Percentiles rank a stretch among this genome's conserved stretches.
phyloP scores from a whole-genome alignment of 2,113 vertebrate genomes.

The Picathartes gymnocephalus region DNA sequence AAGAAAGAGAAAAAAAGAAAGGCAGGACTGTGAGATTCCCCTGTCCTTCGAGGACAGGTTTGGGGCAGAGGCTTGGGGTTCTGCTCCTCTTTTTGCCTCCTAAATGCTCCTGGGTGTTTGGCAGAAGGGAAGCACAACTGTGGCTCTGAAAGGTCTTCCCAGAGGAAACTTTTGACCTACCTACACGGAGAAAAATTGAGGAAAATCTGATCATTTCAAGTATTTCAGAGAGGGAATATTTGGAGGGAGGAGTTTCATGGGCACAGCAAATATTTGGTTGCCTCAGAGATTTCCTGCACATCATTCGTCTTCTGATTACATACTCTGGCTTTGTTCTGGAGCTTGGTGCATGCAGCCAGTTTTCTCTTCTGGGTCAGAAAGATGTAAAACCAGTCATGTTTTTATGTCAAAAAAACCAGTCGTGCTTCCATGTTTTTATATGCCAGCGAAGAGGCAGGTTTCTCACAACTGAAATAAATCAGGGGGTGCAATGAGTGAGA shows the following conservation, averaged over 20 bases:
- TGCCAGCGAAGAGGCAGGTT: background rate
- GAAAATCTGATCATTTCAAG: background rate
- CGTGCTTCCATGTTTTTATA: background rate
- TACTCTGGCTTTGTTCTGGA: background rate
- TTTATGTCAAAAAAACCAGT: no score
- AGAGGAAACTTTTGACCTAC: background rate
- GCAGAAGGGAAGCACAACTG: background rate
- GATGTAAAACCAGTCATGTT: background rate
- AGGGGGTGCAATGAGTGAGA: accelerated
- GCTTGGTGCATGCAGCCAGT: background rate
- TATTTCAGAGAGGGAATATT: background rate
- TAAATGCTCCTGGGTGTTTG: background rate
- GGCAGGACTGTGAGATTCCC: background rate
- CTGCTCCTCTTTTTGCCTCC: background rate
- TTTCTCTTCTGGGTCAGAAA: background rate
- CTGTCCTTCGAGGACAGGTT: background rate
- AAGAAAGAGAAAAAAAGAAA: no score
- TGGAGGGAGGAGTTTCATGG: background rate
- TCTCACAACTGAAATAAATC: background rate
- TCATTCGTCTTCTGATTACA: background rate
- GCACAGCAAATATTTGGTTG: background rate
- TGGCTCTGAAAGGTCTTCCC: background rate
- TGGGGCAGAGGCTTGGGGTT: background rate
- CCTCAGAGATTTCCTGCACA: background rate
- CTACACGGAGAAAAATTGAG: background rate